These are phyloP conservation scores for Passer montanus DNA, from an alignment of 2,113 vertebrate species.

Conservation along the genomic window DNA sequence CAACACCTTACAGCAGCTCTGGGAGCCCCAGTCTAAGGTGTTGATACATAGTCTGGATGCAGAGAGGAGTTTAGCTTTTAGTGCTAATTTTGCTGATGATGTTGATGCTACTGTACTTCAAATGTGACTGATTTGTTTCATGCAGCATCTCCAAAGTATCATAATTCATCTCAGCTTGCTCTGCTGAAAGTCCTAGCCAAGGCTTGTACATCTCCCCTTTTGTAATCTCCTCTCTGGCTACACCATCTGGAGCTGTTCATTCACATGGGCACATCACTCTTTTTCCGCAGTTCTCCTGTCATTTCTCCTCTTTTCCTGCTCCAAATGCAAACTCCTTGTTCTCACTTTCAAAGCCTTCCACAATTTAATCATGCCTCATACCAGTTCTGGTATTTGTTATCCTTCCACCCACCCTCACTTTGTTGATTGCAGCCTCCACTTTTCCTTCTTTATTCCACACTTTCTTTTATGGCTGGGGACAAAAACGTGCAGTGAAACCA, in stretches of 20 bases:
- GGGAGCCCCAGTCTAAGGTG: neutral
- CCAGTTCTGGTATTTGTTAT: neutral
- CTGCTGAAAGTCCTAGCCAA: conserved; percentile 1
- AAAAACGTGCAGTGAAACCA: neutral
- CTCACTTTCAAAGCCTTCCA: neutral
- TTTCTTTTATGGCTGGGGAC: neutral
- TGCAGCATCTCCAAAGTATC: neutral
- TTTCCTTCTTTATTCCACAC: neutral
- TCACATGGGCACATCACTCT: neutral
- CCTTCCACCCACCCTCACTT: neutral
- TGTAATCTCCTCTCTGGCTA: neutral
- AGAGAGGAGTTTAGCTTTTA: neutral
- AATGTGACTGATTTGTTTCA: neutral
- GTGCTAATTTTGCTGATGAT: neutral
- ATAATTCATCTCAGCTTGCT: neutral
- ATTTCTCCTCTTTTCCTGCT: neutral
- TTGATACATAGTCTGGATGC: neutral
- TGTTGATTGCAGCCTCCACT: neutral
- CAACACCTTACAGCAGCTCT: neutral
- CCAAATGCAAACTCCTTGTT: neutral
- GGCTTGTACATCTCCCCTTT: neutral
- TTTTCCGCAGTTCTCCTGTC: neutral
- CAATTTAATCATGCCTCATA: neutral
- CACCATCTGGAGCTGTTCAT: neutral
- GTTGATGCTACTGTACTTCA: neutral